Conservation (phyloP, 2,797 vertebrate genomes). For the Sebastes iracundus region DNA sequence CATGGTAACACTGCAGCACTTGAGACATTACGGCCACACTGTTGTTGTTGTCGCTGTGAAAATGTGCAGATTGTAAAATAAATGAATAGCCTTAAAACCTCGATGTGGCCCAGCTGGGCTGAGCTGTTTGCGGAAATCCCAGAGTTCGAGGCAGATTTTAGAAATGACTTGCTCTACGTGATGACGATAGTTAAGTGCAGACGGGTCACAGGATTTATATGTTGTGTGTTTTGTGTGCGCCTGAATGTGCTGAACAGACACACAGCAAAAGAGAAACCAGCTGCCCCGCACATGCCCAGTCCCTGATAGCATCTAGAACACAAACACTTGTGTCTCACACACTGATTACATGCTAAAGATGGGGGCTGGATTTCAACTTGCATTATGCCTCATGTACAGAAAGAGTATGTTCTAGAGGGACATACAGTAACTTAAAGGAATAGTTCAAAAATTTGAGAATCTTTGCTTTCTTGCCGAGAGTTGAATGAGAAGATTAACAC, state of each 20-base stretch:
- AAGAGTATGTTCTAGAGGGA: not conserved
- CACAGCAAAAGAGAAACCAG: slow-evolving; percentile 17
- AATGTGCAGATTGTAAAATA: slow-evolving; percentile 38
- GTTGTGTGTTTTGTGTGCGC: slow-evolving; percentile 29
- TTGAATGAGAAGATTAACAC: not conserved
- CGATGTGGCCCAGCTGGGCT: slow-evolving; percentile 1
- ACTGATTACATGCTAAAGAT: slow-evolving; percentile 18
- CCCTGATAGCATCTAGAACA: slow-evolving; percentile 41
- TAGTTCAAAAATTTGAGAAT: not conserved
- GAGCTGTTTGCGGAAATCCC: slow-evolving; percentile 23
- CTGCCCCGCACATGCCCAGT: slow-evolving; percentile 25
- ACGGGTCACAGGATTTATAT: slow-evolving; percentile 25
- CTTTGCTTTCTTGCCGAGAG: not conserved
- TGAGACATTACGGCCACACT: slow-evolving; percentile 11
- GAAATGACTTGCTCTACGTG: not conserved
- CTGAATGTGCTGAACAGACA: slow-evolving; percentile 11
- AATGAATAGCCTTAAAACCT: slow-evolving; percentile 37
- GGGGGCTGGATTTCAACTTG: not conserved
- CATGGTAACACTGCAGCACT: slow-evolving; percentile 1
- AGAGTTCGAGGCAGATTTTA: slow-evolving; percentile 5
- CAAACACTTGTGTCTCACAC: slow-evolving; percentile 36
- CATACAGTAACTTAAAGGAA: not conserved
- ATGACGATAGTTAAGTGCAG: slow-evolving; percentile 10
- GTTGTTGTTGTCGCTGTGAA: slow-evolving; percentile 17
- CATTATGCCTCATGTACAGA: not conserved